phyloP scores from a whole-genome alignment of 2,888 invertebrate species.

The Agriopis marginaria region DNA sequence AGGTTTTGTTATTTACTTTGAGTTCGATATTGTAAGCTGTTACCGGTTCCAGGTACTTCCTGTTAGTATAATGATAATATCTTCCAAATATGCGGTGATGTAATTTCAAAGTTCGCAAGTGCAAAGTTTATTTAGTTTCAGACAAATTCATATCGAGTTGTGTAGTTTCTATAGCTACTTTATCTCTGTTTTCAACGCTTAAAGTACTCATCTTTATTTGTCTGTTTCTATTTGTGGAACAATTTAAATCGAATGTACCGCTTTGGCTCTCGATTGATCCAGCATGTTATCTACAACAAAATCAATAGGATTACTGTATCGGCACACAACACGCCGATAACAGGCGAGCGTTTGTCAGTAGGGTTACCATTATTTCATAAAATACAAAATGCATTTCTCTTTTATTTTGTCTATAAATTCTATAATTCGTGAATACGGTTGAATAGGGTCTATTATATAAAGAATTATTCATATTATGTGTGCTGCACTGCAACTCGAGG shows the following conservation, averaged over 20 bases:
- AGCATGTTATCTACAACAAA: conserved; percentile 49
- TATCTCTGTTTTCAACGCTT: conserved; percentile 7
- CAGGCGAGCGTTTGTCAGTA: conserved; percentile 35
- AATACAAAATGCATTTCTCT: background rate
- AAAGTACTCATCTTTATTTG: conserved; percentile 17
- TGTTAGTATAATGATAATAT: background rate
- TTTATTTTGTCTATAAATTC: too few species aligned
- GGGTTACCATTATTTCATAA: conserved; percentile 24
- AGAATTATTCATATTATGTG: too few species aligned
- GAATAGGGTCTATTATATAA: too few species aligned
- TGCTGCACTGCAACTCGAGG: too few species aligned
- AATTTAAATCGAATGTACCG: conserved; percentile 41
- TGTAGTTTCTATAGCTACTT: conserved; percentile 9
- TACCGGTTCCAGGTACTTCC: background rate
- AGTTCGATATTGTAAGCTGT: conserved; percentile 4
- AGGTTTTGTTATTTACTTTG: conserved; percentile 21
- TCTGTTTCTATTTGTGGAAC: conserved; percentile 40
- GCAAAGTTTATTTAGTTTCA: background rate
- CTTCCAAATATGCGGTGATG: background rate
- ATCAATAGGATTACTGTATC: conserved; percentile 53
- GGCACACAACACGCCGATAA: conserved; percentile 47
- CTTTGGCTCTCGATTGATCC: conserved; percentile 42
- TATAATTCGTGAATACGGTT: too few species aligned
- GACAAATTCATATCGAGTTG: background rate
- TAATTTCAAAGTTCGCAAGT: background rate